Conservation (phyloP, 2,888 invertebrate genomes). For the Smittia sp. region DNA sequence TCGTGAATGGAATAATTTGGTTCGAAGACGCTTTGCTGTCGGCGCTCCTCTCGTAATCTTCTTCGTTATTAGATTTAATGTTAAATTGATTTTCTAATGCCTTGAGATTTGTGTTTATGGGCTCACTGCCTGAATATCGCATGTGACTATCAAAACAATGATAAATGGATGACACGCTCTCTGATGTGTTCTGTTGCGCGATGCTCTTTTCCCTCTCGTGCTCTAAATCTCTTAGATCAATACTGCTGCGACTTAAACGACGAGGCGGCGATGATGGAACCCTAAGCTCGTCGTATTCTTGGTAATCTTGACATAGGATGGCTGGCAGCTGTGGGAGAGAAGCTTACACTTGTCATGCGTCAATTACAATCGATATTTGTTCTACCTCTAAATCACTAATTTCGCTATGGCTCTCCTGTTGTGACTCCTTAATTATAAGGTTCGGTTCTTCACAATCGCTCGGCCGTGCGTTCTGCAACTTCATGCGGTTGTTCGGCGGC, state of each 20-base stretch:
- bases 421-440: constrained; percentile 48
- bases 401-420: constrained; percentile 52
- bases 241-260: constrained; percentile 54
- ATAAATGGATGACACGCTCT: constrained; percentile 47
- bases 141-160: constrained; percentile 35
- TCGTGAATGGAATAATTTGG: constrained; percentile 25
- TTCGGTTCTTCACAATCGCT: constrained; percentile 60
- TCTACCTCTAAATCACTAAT: constrained; percentile 54
- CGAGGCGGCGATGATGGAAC: constrained; percentile 53
- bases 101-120: constrained; percentile 29
- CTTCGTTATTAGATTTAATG: constrained; percentile 26
- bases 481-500: constrained; percentile 55
- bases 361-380: constrained; percentile 8
- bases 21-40: constrained; percentile 20
- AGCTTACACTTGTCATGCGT: constrained; percentile 11
- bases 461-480: constrained; percentile 59
- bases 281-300: constrained; percentile 49
- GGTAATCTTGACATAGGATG: constrained; percentile 33
- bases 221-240: constrained; percentile 53
- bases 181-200: constrained; percentile 51
- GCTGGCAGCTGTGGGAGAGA: constrained; percentile 25
- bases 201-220: constrained; percentile 51
- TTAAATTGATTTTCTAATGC: constrained; percentile 29
- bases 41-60: neutral
- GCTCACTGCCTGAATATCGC: constrained; percentile 37